phyloP scores from a whole-genome alignment of 2,113 vertebrate genomes.

The Rousettus leschenaultii region DNA sequence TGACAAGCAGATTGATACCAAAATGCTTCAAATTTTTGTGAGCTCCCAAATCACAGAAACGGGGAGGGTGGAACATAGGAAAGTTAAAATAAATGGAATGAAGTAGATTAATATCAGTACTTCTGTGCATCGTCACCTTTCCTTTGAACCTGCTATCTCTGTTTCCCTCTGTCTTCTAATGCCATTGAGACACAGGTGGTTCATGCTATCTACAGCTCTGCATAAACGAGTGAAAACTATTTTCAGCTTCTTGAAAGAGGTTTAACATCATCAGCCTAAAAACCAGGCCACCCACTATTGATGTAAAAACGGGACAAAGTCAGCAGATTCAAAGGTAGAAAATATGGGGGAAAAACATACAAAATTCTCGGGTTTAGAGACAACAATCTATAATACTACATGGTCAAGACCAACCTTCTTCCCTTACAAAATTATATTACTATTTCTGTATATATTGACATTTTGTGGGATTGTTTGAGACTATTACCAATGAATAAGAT shows the following conservation, averaged over 20 bases:
- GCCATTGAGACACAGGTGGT: background rate
- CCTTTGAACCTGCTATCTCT: background rate
- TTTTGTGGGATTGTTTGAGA: fast-evolving
- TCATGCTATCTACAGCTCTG: background rate
- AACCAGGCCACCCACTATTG: background rate
- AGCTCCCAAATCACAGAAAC: background rate
- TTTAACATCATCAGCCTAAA: background rate
- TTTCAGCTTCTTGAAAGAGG: background rate
- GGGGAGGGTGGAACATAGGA: fast-evolving
- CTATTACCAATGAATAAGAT: background rate
- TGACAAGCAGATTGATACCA: background rate
- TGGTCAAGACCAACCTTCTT: background rate
- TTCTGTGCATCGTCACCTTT: fast-evolving
- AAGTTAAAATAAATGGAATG: background rate
- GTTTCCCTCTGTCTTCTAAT: background rate
- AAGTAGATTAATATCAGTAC: background rate
- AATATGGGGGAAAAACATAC: background rate
- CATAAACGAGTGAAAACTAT: background rate
- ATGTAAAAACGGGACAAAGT: background rate
- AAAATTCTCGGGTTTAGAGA: background rate
- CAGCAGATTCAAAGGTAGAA: background rate
- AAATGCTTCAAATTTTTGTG: background rate
- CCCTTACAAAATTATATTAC: background rate
- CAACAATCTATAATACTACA: background rate
- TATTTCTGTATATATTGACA: background rate